Evolutionary conservation across 2,113 vertebrate genomes (phyloP).

Genomic region (Gnathonemus echidnorhynchus): DNA sequence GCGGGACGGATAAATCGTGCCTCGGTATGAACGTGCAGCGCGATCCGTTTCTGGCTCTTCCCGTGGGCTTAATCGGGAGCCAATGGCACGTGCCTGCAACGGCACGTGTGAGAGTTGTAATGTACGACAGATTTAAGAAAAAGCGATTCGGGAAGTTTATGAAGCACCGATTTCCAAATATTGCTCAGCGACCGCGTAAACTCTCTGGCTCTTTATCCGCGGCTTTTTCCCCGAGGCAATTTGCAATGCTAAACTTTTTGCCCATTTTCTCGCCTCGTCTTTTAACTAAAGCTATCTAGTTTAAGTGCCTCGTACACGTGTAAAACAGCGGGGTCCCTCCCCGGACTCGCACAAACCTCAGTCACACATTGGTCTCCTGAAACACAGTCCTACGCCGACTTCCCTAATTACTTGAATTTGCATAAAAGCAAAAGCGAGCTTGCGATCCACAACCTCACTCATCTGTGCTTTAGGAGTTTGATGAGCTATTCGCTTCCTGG

Average conservation of each 20-base stretch:
- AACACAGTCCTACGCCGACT: background rate
- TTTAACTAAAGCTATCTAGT: slow-evolving; percentile 1
- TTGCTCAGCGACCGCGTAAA: background rate
- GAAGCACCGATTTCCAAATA: background rate
- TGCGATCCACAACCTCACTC: background rate
- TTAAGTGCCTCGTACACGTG: background rate
- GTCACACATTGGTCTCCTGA: background rate
- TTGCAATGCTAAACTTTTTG: slow-evolving; percentile 8
- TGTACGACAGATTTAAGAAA: background rate
- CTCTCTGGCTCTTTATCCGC: background rate
- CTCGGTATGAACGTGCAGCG: background rate
- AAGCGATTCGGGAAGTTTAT: background rate
- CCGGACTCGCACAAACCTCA: background rate
- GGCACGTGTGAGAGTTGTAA: background rate
- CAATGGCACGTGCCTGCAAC: background rate
- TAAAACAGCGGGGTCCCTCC: background rate
- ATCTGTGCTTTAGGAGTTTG: background rate
- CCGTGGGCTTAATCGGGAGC: background rate
- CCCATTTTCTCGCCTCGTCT: background rate
- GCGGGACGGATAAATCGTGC: background rate
- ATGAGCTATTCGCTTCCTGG: slow-evolving; percentile 15
- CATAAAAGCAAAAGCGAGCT: background rate
- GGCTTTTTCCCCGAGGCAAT: background rate
- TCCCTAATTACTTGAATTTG: background rate
- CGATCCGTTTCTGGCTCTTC: background rate